Percentiles rank a stretch among this genome's conserved stretches.
Evolutionary conservation across 1,140 invertebrate genomes (phyloP).

Genomic region (Druon quercuslanigerum): DNA sequence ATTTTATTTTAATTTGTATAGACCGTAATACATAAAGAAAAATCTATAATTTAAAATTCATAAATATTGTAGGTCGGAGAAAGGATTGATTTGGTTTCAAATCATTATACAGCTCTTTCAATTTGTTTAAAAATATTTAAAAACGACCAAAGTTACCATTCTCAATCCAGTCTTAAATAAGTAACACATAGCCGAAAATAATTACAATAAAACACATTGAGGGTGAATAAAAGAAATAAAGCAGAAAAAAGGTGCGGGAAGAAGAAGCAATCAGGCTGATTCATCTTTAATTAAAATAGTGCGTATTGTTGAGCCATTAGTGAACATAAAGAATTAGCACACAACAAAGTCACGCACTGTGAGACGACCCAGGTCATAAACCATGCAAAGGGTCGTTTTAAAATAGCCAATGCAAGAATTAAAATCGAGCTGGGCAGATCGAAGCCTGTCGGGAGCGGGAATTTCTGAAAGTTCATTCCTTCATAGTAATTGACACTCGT

Average conservation of each 20-base stretch:
- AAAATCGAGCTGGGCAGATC: not conserved
- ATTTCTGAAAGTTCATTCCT: not conserved
- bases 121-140: no score
- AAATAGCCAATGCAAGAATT: not conserved
- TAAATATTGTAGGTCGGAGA: no score
- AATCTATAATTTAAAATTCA: no score
- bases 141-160: no score
- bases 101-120: no score
- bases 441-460: not conserved
- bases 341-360: slow-evolving; percentile 54
- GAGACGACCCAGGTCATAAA: slow-evolving; percentile 35
- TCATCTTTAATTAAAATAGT: slow-evolving; percentile 64
- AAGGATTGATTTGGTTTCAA: no score
- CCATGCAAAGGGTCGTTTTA: slow-evolving; percentile 16
- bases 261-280: slow-evolving; percentile 57
- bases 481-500: slow-evolving; percentile 7
- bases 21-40: no score
- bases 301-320: slow-evolving; percentile 48
- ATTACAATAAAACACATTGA: not conserved
- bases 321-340: slow-evolving; percentile 55
- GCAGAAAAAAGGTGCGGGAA: slow-evolving; percentile 27
- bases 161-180: not conserved
- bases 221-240: not conserved
- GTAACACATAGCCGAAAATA: not conserved
- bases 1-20: no score